phyloP scores from a whole-genome alignment of 2,113 vertebrate species.

The Tychaedon coryphoeus region DNA sequence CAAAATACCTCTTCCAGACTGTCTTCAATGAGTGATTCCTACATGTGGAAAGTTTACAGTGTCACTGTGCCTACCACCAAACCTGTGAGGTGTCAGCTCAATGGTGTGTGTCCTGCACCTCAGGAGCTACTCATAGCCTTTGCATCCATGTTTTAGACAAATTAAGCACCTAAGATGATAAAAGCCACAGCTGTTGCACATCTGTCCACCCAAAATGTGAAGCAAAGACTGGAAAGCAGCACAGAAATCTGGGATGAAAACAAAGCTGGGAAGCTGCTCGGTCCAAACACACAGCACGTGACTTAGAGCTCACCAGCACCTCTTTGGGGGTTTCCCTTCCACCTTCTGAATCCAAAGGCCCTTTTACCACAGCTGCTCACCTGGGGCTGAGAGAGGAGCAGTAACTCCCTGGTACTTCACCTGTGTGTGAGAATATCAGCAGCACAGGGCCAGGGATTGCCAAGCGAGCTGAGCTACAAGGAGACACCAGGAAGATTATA shows the following conservation, averaged over 20 bases:
- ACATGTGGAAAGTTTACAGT: fast-evolving
- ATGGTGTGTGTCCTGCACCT: fast-evolving
- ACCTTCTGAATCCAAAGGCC: fast-evolving
- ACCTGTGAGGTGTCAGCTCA: neutral
- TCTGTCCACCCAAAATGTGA: neutral
- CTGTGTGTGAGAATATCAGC: neutral
- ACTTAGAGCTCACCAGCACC: neutral
- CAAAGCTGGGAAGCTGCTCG: neutral
- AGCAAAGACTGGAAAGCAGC: neutral
- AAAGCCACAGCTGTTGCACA: neutral
- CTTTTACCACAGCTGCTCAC: neutral
- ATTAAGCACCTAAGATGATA: neutral
- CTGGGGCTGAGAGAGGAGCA: neutral
- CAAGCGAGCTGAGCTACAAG: neutral
- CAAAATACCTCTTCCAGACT: neutral
- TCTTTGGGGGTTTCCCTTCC: neutral
- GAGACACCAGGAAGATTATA: fast-evolving
- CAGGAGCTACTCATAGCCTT: neutral
- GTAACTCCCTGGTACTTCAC: fast-evolving
- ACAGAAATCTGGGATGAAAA: neutral
- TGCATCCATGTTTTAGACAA: neutral
- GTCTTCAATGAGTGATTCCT: neutral
- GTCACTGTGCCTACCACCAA: neutral
- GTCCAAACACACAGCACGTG: fast-evolving
- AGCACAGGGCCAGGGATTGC: neutral